These are phyloP conservation scores for Bombus confusus DNA, from an alignment of 1,140 invertebrate genomes.

Conservation along the genomic window DNA sequence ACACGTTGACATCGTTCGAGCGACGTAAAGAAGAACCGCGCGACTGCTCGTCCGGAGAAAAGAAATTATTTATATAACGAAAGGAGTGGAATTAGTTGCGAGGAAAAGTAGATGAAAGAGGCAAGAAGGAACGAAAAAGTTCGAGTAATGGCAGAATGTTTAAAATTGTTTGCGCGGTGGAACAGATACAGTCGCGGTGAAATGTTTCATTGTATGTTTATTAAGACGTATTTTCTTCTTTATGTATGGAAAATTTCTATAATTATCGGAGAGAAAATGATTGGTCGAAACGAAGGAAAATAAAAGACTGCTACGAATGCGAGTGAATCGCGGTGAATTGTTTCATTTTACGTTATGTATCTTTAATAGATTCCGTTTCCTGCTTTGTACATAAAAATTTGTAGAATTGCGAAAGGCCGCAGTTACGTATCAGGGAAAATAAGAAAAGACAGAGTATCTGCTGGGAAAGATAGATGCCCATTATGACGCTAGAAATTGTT, in stretches of 20 bases:
- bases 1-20: background rate
- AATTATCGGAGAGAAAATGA: background rate
- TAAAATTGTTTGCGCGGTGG: background rate
- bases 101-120: background rate
- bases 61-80: conserved; percentile 1
- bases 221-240: background rate
- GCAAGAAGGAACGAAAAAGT: too few species aligned
- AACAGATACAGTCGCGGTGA: background rate
- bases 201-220: background rate
- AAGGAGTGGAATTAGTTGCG: background rate
- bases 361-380: too few species aligned
- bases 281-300: background rate
- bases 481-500: too few species aligned
- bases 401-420: too few species aligned
- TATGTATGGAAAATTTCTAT: background rate
- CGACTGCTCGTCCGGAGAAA: background rate
- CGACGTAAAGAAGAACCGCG: background rate
- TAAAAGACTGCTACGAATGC: background rate
- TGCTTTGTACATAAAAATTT: too few species aligned
- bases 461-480: too few species aligned
- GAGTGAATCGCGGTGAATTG: background rate
- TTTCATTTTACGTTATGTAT: background rate
- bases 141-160: too few species aligned
- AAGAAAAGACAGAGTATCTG: too few species aligned
- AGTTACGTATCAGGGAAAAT: too few species aligned